Evolutionary conservation across 2,797 vertebrate species (phyloP), one percentile per base, ranked within the genome.

Genomic region (Pagetopsis macropterus): DNA sequence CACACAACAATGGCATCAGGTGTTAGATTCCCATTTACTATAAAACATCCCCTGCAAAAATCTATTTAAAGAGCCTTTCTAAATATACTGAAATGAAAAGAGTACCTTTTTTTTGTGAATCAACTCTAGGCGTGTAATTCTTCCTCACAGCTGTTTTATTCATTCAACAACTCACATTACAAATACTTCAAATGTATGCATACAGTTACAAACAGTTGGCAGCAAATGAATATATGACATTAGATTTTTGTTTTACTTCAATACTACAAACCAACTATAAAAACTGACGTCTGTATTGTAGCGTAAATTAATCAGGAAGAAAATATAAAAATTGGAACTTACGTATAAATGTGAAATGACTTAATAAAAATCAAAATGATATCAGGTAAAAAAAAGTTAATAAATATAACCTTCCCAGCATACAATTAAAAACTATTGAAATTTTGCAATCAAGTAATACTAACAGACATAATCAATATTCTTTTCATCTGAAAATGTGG

Each of bases 161-260:
- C 97, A 95, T 99, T 98, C 98, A 98, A 99, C 98, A 99, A 98
- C 96, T 98, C 97, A 99, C 97, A 96, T 98, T 99, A 99, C 98
- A 99, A 98, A 99, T 98, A 99, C 98, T 99, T 99, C 97, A 98
- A 99, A 98, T 98, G 97, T 97, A 98, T 97, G 98, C 97, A 98
- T 98, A 99, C 97, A 97, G 96, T 97, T 99, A 98, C 97, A 99
- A 99, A 99, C 97, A 99, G 97, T 99, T 97, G 98, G 98, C 98
- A 97, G 97, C 98, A 99, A 99, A 99, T 98, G 96, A 98, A 97
- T 96, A 96, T 96, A 97, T 97, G 96, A 98, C 96, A 96, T 97
- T 97, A 97, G 96, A 93, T 94, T 87, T 91, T 95, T 94, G 96
- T 93, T 94, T 94, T 95, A 96, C 96, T 97, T 96, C 97, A 97